Evolutionary conservation across 2,113 vertebrate genomes (phyloP).

Genomic region (Gracilinanus agilis): DNA sequence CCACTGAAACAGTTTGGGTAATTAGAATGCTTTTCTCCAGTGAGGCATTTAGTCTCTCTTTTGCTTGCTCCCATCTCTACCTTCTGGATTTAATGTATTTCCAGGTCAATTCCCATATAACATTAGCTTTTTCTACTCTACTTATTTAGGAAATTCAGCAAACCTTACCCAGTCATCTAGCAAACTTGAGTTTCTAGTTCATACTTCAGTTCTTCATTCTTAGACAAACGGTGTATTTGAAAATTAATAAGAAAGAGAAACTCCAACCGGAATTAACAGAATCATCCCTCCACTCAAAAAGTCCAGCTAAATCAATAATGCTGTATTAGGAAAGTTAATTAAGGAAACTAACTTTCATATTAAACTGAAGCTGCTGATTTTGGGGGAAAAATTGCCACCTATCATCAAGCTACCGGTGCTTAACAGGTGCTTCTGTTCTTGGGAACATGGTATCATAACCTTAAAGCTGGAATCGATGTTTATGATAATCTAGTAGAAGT

Average conservation of each 20-base stretch:
- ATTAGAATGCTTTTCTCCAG: slow-evolving; percentile 60
- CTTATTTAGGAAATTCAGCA: slow-evolving; percentile 74
- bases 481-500: not conserved
- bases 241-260: slow-evolving; percentile 45
- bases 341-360: not conserved
- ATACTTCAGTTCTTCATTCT: slow-evolving; percentile 34
- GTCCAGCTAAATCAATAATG: not conserved
- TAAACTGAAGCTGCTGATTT: not conserved
- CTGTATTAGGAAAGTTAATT: not conserved
- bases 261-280: slow-evolving; percentile 39
- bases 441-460: not conserved
- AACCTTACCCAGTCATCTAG: slow-evolving; percentile 44
- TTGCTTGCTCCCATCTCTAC: slow-evolving; percentile 56
- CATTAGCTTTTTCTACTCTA: slow-evolving; percentile 71
- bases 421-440: not conserved
- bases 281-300: slow-evolving; percentile 19
- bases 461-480: not conserved
- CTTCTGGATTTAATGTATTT: slow-evolving; percentile 73
- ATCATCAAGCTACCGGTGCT: not conserved
- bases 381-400: not conserved
- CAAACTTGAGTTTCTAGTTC: slow-evolving; percentile 42
- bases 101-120: slow-evolving; percentile 73
- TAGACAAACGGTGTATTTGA: slow-evolving; percentile 43
- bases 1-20: slow-evolving; percentile 63
- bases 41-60: slow-evolving; percentile 67